Conservation (phyloP, 2,888 invertebrate genomes). For the Baccha elongata region DNA sequence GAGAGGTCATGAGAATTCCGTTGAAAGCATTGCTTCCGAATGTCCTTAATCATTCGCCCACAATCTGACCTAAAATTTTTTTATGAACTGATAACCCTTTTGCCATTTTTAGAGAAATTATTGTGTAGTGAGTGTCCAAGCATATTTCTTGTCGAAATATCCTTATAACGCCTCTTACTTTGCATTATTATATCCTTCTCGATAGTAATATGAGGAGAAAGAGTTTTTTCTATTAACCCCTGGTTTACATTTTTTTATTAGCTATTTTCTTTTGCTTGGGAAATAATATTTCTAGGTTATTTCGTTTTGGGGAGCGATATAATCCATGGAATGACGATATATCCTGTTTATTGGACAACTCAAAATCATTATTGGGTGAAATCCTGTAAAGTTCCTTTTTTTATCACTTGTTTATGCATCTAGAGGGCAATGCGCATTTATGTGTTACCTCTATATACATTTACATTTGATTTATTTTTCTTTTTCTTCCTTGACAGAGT, state of each 20-base stretch:
- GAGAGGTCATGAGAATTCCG: not conserved
- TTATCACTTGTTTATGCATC: slow-evolving; percentile 69
- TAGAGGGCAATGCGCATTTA: slow-evolving; percentile 28
- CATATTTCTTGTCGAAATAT: slow-evolving; percentile 39
- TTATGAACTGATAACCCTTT: slow-evolving; percentile 66
- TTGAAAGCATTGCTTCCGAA: slow-evolving; percentile 51
- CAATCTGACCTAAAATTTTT: slow-evolving; percentile 67
- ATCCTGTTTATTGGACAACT: slow-evolving; percentile 30
- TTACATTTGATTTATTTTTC: slow-evolving; percentile 38
- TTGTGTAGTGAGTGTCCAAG: slow-evolving; percentile 11
- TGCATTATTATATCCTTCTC: slow-evolving; percentile 28
- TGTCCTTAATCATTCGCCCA: slow-evolving; percentile 61
- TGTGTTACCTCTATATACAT: slow-evolving; percentile 17
- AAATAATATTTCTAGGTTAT: not conserved
- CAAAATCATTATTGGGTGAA: slow-evolving; percentile 40
- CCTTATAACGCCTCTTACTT: slow-evolving; percentile 10
- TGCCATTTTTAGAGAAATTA: not conserved
- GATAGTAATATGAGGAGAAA: not conserved
- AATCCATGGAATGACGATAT: not conserved
- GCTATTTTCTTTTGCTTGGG: not conserved
- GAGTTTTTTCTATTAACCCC: not conserved
- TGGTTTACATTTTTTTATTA: slow-evolving; percentile 14
- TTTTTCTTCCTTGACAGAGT: not conserved
- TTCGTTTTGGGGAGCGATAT: not conserved
- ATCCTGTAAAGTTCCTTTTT: slow-evolving; percentile 55